phyloP scores from a whole-genome alignment of 2,797 vertebrate species.

The Miichthys miiuy region DNA sequence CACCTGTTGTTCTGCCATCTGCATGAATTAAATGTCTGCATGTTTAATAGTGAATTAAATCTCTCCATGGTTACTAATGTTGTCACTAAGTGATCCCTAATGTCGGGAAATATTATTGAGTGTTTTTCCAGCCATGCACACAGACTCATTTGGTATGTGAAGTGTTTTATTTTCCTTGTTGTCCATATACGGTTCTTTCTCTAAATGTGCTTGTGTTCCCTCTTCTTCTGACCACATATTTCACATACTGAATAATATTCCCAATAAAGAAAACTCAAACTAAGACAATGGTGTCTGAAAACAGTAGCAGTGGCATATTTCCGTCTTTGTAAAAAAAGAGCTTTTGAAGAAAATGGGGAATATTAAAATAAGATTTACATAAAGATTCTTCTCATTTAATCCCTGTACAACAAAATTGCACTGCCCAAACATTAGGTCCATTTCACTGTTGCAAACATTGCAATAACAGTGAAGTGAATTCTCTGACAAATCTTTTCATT shows the following conservation, averaged over 20 bases:
- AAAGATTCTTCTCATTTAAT: background rate
- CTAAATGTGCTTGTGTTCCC: too few relatives aligned
- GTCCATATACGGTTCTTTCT: background rate
- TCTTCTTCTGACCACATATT: background rate
- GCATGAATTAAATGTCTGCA: background rate
- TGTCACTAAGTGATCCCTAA: background rate
- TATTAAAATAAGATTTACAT: background rate
- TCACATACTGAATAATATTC: background rate
- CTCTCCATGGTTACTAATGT: background rate
- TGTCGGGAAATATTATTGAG: background rate
- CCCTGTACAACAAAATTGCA: background rate
- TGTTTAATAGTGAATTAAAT: background rate
- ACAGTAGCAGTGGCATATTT: background rate
- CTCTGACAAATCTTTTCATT: background rate
- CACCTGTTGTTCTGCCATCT: background rate
- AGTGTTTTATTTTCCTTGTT: background rate
- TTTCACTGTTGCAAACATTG: background rate
- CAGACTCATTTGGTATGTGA: background rate
- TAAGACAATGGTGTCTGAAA: background rate
- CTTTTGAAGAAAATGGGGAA: background rate
- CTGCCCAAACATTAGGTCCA: background rate
- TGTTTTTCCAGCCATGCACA: background rate
- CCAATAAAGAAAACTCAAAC: background rate
- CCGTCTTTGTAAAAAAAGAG: background rate
- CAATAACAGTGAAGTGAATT: rapidly evolving